Base-by-base conservation (phyloP, 2,888 invertebrate species). In the Melinaea menophilus region DNA sequence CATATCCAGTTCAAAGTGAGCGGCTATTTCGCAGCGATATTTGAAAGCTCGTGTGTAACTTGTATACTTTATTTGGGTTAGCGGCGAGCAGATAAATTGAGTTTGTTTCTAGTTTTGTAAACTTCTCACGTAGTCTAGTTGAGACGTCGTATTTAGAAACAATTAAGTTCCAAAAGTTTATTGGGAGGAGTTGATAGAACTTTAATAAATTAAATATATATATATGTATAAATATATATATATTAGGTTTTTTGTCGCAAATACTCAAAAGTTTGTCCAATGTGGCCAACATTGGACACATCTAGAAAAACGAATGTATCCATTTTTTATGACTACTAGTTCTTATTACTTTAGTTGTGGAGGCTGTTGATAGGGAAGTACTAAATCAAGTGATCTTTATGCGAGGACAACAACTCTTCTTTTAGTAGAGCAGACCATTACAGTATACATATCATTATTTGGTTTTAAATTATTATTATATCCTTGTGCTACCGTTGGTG, bases 391-490 rank as follows among this genome's bases (percentile, higher is more conserved):
- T 69, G 69, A 64, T 69, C 68, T 72, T 71, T 72, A 59, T 12
- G 5, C 69, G 65, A 70, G 71, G 71, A 66, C 68, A 59, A 64
- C 68, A 47, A 63, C 65, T 66, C 63, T 57, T 65, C 62, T 65
- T 65, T 63, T 67, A 62, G 58, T 55, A 47, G 33, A 58, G 51
- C 51, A 31, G 31, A 45, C 51, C 58, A 54, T 13, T 13, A 41
- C 46, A 37, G 62, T 60, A 46, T 58, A 56, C 46, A 54, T 59
- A 54, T 58, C 55, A 34, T 55, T 60, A 51, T 56, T 37, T 45
- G 41, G 37, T 47, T 41, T 41, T 13, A 45, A 59, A 56, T 9
- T 48, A 35, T 31, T 51, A 7, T 51, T 51, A 51, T 51, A 51
- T 31, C 2, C 9, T 2, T 41, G 11, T 41, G 41, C 11, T 41